These are phyloP conservation scores for Neoarius graeffei DNA, from an alignment of 2,113 vertebrate species.

Conservation along the genomic window DNA sequence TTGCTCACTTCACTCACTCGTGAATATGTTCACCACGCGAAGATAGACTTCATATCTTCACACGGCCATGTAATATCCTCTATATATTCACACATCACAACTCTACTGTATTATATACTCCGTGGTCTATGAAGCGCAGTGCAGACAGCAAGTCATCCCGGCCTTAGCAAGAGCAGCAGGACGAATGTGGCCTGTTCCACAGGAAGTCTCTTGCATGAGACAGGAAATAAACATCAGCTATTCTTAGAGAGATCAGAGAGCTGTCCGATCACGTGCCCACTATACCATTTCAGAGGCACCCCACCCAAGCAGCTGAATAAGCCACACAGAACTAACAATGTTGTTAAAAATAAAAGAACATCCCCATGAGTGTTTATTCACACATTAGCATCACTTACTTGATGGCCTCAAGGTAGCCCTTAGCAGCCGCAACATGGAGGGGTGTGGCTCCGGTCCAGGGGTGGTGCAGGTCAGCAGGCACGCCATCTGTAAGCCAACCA, in stretches of 20 bases:
- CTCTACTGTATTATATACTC: neutral
- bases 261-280: slow-evolving; percentile 21
- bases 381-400: slow-evolving; percentile 72
- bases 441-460: slow-evolving; percentile 86
- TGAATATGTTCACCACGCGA: no score
- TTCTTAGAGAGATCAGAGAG: slow-evolving; percentile 51
- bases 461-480: slow-evolving; percentile 77
- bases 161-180: slow-evolving; percentile 7
- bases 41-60: no score
- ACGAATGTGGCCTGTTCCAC: slow-evolving; percentile 31
- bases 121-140: neutral
- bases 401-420: slow-evolving; percentile 92
- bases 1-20: no score
- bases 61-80: no score
- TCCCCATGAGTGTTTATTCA: no score
- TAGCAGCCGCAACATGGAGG: slow-evolving; percentile 91
- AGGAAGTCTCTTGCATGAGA: slow-evolving; percentile 45
- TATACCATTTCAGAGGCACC: slow-evolving; percentile 6
- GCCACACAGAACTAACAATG: neutral
- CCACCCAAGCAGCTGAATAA: slow-evolving; percentile 22
- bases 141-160: neutral
- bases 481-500: slow-evolving; percentile 85
- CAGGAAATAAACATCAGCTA: slow-evolving; percentile 52
- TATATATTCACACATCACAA: neutral
- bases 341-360: neutral